Evolutionary conservation across 1,140 invertebrate species (phyloP), one percentile per base, ranked within the genome.

Genomic region (Heliconius eleuchia): DNA sequence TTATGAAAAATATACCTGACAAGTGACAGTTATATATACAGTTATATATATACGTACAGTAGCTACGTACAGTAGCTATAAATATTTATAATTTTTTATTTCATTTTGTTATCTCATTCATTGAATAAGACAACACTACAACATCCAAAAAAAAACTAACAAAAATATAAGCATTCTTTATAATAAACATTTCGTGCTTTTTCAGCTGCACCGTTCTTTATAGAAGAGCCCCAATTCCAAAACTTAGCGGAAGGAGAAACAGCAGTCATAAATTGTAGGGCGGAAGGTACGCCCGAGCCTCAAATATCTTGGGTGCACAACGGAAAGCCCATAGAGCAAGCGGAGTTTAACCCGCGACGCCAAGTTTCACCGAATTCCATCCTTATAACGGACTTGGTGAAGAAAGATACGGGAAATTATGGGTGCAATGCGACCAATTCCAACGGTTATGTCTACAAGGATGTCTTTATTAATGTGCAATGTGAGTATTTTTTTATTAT

Each of bases 401-500:
- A 98, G 91, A 96, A 96, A 60, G 99, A 99, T 92, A 99, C 99
- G 8, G 99, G 98, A 79, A 99, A 99, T 93, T 99, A 99, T 89
- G 99, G 99, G 72, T 99, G 99, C 94, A 99, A 99, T 95, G 99
- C 99, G 1, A 99, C 99, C 79, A 99, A 99, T 92, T 97, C 97
- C n/a, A 96, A 98, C 83, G 99, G 99, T 46, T 99, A 99, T 94
- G 98, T 99, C 18, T 99, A 99, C 95, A 98, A 98, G 89, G 99
- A 99, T 95, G 98, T 99, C 66, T 99, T 98, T 88, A 96, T 99
- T 8, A 99, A 99, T 95, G 99, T 99, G 9, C 95, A 99, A 83
- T 97, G 92, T 94, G 78, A 94, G 92, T 94, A 86, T 34, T 66
- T 2, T 27, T 66, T 30, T 16, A 13, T 27, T 66, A 27, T 66